Conservation (phyloP, 2,888 invertebrate genomes). For the Apoda limacodes region DNA sequence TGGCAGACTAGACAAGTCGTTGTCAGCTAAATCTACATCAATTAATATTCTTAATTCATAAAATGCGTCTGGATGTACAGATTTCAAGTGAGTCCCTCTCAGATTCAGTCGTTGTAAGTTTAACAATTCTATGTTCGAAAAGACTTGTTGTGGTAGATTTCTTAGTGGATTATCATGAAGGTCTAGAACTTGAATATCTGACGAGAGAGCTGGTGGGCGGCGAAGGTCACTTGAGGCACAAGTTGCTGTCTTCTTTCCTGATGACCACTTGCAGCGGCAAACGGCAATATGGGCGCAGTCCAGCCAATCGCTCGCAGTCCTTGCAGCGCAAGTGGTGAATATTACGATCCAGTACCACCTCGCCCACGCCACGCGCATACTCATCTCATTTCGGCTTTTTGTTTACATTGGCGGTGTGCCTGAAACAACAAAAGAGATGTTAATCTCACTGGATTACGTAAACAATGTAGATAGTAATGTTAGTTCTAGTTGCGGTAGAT, state of each 20-base stretch:
- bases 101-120: constrained; percentile 88
- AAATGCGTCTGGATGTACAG: constrained; percentile 87
- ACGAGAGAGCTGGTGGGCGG: constrained; percentile 75
- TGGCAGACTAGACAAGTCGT: constrained; percentile 79
- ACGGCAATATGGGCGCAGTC: constrained; percentile 86
- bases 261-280: constrained; percentile 93
- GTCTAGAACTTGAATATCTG: constrained; percentile 77
- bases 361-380: constrained; percentile 68
- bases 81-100: constrained; percentile 78
- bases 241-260: constrained; percentile 89
- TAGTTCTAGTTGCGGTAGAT: not conserved
- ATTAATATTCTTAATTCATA: constrained; percentile 85
- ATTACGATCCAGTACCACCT: constrained; percentile 67
- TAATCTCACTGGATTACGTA: constrained; percentile 38
- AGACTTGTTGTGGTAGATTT: constrained; percentile 81
- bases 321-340: constrained; percentile 60
- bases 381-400: constrained; percentile 66
- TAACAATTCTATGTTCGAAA: constrained; percentile 80
- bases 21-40: constrained; percentile 89
- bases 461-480: constrained; percentile 28
- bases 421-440: constrained; percentile 50
- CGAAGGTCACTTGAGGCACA: constrained; percentile 86
- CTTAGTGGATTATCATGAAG: constrained; percentile 84
- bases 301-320: constrained; percentile 80
- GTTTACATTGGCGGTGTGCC: constrained; percentile 62